A percentile compares a stretch with the other conserved stretches of the same genome.
Evolutionary conservation across 2,113 vertebrate genomes (phyloP).

Genomic region (Ptilonorhynchus violaceus): DNA sequence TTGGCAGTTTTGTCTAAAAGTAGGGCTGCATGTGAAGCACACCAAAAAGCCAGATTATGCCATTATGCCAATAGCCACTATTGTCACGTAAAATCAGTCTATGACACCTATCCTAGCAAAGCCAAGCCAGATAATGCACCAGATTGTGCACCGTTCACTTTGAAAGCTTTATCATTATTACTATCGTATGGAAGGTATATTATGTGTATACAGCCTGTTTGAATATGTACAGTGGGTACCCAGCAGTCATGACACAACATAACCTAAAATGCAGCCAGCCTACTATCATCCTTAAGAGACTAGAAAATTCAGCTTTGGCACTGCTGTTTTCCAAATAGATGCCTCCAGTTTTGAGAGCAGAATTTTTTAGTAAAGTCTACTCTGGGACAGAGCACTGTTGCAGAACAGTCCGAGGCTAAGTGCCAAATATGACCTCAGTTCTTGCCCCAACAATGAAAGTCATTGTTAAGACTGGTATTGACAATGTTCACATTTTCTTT

Average conservation of each 20-base stretch:
- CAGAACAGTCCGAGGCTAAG: constrained; percentile 64
- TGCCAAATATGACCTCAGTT: constrained; percentile 78
- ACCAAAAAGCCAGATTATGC: neutral
- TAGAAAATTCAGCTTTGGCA: constrained; percentile 54
- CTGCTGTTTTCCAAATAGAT: constrained; percentile 59
- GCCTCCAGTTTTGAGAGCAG: constrained; percentile 41
- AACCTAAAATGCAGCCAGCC: neutral
- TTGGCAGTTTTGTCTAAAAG: constrained; percentile 11
- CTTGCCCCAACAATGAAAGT: constrained; percentile 44
- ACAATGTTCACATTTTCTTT: constrained; percentile 52
- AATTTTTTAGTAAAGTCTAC: constrained; percentile 63
- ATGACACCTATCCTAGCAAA: constrained; percentile 21
- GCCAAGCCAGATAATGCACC: neutral
- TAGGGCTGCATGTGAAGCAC: neutral
- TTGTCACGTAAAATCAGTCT: constrained; percentile 36
- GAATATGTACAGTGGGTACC: neutral
- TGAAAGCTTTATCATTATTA: neutral
- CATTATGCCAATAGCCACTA: constrained; percentile 39
- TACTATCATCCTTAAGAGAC: constrained; percentile 8
- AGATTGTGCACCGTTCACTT: neutral
- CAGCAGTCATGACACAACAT: neutral
- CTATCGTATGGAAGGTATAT: neutral
- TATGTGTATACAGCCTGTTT: neutral
- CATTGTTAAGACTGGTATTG: constrained; percentile 62
- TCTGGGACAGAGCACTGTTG: constrained; percentile 61